Percentiles rank a stretch among this genome's conserved stretches.
Conservation (phyloP, 2,113 vertebrate genomes). For the Colius striatus region DNA sequence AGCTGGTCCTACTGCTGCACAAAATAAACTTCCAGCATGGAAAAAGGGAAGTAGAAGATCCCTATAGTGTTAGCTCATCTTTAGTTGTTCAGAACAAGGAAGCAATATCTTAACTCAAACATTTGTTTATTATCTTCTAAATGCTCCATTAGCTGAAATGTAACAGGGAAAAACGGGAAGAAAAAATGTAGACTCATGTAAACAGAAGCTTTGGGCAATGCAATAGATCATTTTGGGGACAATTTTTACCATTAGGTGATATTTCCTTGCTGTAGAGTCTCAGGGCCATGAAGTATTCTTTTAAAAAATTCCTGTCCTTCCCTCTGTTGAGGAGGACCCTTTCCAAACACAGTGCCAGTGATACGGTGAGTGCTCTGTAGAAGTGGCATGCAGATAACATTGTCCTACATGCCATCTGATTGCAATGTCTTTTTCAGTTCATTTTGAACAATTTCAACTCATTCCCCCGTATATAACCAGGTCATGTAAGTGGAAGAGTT, state of each 20-base stretch:
- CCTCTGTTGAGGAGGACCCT: background rate
- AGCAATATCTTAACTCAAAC: background rate
- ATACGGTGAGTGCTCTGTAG: too few species aligned
- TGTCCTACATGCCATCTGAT: background rate
- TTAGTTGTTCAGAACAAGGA: background rate
- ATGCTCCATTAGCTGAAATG: background rate
- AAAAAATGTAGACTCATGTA: background rate
- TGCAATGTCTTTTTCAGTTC: background rate
- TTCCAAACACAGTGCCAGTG: background rate
- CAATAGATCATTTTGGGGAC: background rate
- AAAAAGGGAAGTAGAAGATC: background rate
- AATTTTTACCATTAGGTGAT: background rate
- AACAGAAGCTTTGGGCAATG: background rate
- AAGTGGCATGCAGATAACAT: background rate
- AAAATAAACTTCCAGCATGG: background rate
- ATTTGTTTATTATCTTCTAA: background rate
- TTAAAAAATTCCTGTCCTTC: background rate
- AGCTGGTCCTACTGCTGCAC: constrained; percentile 1
- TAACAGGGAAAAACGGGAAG: background rate
- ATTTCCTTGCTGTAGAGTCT: background rate
- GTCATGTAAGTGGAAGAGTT: accelerated
- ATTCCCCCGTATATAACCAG: background rate
- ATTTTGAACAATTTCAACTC: background rate
- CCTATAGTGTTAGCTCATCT: background rate
- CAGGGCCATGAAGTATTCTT: background rate